These are phyloP conservation scores for Hermatobates lingyangjiaoensis DNA, from an alignment of 1,140 invertebrate genomes.

Conservation along the genomic window DNA sequence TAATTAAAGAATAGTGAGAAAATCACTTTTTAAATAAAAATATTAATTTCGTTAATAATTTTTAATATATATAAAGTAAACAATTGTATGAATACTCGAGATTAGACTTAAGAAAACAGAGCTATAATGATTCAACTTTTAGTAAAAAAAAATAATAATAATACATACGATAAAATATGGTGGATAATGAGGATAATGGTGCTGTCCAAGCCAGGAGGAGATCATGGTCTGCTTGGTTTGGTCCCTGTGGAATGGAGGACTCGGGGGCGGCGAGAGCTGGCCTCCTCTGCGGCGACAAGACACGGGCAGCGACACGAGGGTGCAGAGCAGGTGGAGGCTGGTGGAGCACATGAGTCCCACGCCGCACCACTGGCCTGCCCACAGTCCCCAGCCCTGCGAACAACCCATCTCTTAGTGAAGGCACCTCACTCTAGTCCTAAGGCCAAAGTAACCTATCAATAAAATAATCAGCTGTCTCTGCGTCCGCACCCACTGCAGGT, in stretches of 20 bases:
- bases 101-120: background rate
- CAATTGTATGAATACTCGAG: no score
- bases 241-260: background rate
- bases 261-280: background rate
- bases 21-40: no score
- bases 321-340: slow-evolving; percentile 6
- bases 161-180: slow-evolving; percentile 9
- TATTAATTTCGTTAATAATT: no score
- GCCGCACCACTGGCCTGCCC: slow-evolving; percentile 11
- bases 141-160: background rate
- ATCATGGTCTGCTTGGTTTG: slow-evolving; percentile 6
- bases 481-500: no score
- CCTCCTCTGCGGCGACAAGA: background rate
- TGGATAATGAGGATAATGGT: background rate
- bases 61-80: no score
- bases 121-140: background rate
- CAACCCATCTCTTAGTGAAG: no score
- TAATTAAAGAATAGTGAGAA: no score
- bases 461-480: no score
- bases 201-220: slow-evolving; percentile 6
- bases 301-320: slow-evolving; percentile 7
- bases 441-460: no score
- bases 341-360: slow-evolving; percentile 7
- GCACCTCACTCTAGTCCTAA: no score
- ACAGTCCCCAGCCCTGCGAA: slow-evolving; percentile 6